Evolutionary conservation across 1,140 invertebrate genomes (phyloP), one percentile per base, ranked within the genome.

Genomic region (Lasaia peninsularis): DNA sequence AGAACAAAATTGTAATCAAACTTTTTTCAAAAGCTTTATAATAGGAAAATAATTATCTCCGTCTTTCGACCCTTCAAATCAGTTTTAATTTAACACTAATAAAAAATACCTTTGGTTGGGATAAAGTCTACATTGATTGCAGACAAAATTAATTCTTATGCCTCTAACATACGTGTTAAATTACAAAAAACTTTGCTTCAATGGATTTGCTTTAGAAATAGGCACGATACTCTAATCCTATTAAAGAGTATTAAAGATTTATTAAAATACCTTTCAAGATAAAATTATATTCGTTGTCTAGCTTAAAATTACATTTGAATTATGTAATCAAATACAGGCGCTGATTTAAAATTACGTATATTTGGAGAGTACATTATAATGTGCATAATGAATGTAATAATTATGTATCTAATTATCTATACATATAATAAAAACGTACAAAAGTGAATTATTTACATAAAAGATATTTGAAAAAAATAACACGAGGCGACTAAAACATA

Each of bases 1-100:
- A 37, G 7, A 37, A n/a, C n/a, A 37, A 37, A 37, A 37, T n/a
- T 12, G 35, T n/a, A 40, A 40, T 40, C 35, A 40, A 40, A 9
- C 2, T 40, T 40, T 40, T 40, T 40, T 40, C 14, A 7, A 16
- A 16, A 44, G 10, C 18, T n/a, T n/a, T 44, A 18, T 44, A 44
- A 44, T 44, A 44, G 18, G 18, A 14, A 20, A 44, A 44, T 44
- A 18, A 44, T 44, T 9, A 10, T 44, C 10, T 14, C 9, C 10
- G 16, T 18, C 37, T 44, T 44, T 44, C 37, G 37, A 20, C 37
- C 16, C 37, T 44, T 20, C 24, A 24, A 24, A 24, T 44, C 37
- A 44, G 18, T 9, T 44, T 44, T 44, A 44, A 40, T 37, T 37
- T 37, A 37, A 37, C 14, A 40, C 12, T 16, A 40, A 8, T 40